These are phyloP conservation scores for Pachypeltis micranthus DNA, from an alignment of 1,140 invertebrate species.

Conservation along the genomic window DNA sequence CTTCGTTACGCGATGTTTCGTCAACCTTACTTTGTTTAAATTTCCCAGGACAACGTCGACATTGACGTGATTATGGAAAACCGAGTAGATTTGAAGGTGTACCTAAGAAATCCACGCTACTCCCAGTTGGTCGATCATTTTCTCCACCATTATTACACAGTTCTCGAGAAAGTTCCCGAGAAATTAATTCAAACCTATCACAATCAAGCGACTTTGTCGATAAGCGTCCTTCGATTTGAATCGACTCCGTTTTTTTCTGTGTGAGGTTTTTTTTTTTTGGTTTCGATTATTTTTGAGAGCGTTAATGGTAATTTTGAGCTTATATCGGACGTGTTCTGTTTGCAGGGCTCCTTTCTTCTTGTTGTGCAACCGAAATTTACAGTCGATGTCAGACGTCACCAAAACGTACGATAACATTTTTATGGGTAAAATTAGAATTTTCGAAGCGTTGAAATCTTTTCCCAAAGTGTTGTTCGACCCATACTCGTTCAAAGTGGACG, in stretches of 20 bases:
- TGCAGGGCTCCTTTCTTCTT: slow-evolving; percentile 1
- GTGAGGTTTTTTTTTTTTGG: no score
- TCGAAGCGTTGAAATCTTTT: slow-evolving; percentile 8
- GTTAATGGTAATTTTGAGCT: background rate
- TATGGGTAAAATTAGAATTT: slow-evolving; percentile 1
- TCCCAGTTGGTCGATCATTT: slow-evolving; percentile 15
- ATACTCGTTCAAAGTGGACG: slow-evolving; percentile 16
- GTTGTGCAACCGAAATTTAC: slow-evolving; percentile 10
- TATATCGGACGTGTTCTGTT: background rate
- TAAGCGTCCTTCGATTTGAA: background rate
- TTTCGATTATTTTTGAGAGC: no score
- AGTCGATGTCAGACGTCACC: slow-evolving; percentile 10
- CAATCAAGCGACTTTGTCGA: background rate
- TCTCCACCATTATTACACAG: slow-evolving; percentile 14
- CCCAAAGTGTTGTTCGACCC: slow-evolving; percentile 13
- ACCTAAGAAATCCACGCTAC: slow-evolving; percentile 2
- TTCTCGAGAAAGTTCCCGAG: slow-evolving; percentile 5
- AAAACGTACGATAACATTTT: slow-evolving; percentile 12
- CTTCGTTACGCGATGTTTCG: no score
- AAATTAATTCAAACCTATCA: slow-evolving; percentile 10
- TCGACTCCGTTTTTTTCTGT: no score
- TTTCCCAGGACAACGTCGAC: background rate
- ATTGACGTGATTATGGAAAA: background rate
- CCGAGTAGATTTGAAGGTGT: background rate
- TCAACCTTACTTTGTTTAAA: no score